A percentile compares a stretch with the other conserved stretches of the same genome.
These are phyloP conservation scores for Morbakka virulenta DNA, from an alignment of 30 jellyfish, hydroid and myxozoan genomes.

Conservation along the genomic window DNA sequence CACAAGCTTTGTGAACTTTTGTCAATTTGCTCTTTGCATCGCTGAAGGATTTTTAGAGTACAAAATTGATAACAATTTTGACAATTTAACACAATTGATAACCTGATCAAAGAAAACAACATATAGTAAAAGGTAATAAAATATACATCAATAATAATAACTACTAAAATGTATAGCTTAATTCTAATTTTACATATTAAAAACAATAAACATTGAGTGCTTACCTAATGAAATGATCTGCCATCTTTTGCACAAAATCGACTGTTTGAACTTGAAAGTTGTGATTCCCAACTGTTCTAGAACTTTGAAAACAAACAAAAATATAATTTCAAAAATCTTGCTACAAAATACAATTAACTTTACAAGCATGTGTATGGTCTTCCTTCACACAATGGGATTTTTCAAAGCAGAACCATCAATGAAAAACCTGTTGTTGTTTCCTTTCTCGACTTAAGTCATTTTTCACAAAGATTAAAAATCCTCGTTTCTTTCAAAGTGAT, in stretches of 20 bases:
- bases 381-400: no score
- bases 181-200: not conserved
- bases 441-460: not conserved
- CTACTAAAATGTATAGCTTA: not conserved
- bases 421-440: no score
- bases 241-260: slow-evolving; percentile 43
- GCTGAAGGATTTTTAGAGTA: no score
- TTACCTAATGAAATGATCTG: slow-evolving; percentile 63
- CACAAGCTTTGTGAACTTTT: no score
- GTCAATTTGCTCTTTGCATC: no score
- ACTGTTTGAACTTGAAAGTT: slow-evolving; percentile 68
- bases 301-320: slow-evolving; percentile 3
- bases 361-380: not conserved
- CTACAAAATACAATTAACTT: not conserved
- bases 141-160: not conserved
- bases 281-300: slow-evolving; percentile 58
- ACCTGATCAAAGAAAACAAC: no score
- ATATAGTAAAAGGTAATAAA: no score
- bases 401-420: no score
- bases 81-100: no score
- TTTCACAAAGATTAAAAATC: no score
- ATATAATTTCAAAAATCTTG: not conserved
- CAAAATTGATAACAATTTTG: no score
- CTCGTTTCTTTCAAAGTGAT: no score
- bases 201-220: not conserved